Percentiles rank a stretch among this genome's conserved stretches.
phyloP scores from a whole-genome alignment of 1,140 invertebrate species.

The Pseudobourletiella spinata region DNA sequence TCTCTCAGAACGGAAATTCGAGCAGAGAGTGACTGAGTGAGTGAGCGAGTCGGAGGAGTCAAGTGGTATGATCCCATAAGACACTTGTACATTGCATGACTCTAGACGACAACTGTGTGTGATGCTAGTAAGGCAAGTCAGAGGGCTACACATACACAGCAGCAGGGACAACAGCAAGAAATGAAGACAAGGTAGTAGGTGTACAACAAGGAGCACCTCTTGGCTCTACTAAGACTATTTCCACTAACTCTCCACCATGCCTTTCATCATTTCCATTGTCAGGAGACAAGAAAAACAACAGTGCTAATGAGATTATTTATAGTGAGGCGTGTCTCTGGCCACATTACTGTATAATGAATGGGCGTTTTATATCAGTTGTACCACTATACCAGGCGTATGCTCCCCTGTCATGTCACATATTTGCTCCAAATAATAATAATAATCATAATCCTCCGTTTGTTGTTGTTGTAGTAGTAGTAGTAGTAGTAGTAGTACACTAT shows the following conservation, averaged over 20 bases:
- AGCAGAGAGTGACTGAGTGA: constrained; percentile 5
- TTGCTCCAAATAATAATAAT: background rate
- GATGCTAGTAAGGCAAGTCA: background rate
- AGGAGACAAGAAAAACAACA: constrained; percentile 14
- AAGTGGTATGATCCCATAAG: background rate
- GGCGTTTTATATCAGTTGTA: constrained; percentile 22
- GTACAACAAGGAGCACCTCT: background rate
- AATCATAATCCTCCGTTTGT: too few relatives aligned
- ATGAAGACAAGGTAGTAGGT: too few relatives aligned
- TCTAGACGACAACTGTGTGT: background rate
- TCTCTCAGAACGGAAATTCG: constrained; percentile 20
- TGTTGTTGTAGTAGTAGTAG: background rate
- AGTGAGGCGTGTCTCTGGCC: constrained; percentile 25
- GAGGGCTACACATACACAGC: background rate
- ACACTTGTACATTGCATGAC: constrained; percentile 1
- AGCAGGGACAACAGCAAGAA: background rate
- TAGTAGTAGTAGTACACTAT: background rate
- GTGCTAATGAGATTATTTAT: constrained; percentile 36
- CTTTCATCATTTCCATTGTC: background rate
- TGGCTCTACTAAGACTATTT: background rate
- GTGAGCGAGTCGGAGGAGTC: background rate
- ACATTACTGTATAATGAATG: constrained; percentile 29
- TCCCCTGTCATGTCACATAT: constrained; percentile 13
- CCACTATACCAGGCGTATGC: background rate
- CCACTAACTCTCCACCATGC: background rate